Conservation (phyloP, 2,797 vertebrate species). For the Apogon talboti region DNA sequence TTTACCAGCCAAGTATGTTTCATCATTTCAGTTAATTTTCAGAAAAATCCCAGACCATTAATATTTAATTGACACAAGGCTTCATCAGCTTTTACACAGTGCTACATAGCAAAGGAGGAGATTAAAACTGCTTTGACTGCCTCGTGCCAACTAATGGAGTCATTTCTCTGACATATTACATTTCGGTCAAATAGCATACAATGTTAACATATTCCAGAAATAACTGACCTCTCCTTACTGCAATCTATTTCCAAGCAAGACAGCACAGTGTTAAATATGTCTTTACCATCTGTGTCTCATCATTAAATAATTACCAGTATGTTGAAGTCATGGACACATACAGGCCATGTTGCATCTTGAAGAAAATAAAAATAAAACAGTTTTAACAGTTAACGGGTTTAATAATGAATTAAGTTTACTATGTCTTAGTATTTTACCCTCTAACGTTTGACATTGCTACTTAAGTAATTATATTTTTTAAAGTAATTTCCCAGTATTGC, state of each 20-base stretch:
- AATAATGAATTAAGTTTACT: constrained; percentile 40
- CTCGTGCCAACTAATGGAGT: not conserved
- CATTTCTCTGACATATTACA: not conserved
- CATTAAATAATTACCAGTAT: constrained; percentile 47
- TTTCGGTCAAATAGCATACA: constrained; percentile 25
- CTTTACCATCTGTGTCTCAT: constrained; percentile 42
- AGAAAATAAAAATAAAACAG: constrained; percentile 3
- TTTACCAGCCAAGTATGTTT: not conserved
- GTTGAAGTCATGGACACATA: constrained; percentile 33
- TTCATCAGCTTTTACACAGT: constrained; percentile 37
- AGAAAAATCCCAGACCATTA: constrained; percentile 24
- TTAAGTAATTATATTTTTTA: not conserved
- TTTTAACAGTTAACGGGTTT: constrained; percentile 1
- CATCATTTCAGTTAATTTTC: constrained; percentile 12
- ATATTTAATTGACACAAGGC: constrained; percentile 48
- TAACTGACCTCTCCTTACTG: constrained; percentile 1
- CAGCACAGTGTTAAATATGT: constrained; percentile 8
- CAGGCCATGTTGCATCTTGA: constrained; percentile 6
- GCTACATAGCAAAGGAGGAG: constrained; percentile 26
- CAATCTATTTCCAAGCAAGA: not conserved
- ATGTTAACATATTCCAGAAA: constrained; percentile 14
- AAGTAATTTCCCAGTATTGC: not conserved
- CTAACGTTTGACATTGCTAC: not conserved
- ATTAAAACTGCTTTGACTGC: constrained; percentile 26
- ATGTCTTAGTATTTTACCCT: not conserved